Evolutionary conservation across 2,113 vertebrate genomes (phyloP).

Genomic region (Platysternon megacephalum): DNA sequence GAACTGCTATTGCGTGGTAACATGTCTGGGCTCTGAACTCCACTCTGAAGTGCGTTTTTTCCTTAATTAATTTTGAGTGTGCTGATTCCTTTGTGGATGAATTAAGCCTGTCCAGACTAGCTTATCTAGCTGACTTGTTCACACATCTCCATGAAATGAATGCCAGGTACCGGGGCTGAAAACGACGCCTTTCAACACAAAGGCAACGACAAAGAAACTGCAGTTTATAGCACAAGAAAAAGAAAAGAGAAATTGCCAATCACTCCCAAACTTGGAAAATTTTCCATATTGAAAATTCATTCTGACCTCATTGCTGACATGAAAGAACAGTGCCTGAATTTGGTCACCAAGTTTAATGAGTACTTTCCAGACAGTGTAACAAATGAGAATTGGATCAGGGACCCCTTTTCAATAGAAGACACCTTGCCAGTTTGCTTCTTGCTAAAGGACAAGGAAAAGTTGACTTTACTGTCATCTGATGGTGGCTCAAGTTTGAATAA

Average conservation of each 20-base stretch:
- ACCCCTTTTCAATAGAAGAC: constrained; percentile 28
- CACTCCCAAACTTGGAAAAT: not conserved
- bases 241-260: not conserved
- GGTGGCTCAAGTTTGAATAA: constrained; percentile 13
- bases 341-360: not conserved
- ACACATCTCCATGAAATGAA: not conserved
- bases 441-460: constrained; percentile 29
- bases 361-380: constrained; percentile 29
- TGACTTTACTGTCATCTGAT: constrained; percentile 61
- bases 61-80: too few species aligned
- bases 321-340: not conserved
- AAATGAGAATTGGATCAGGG: constrained; percentile 36
- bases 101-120: not conserved
- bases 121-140: not conserved
- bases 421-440: constrained; percentile 47
- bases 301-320: not conserved
- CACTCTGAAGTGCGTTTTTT: too few species aligned
- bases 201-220: not conserved
- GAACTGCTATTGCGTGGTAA: not conserved
- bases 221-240: not conserved
- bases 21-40: not conserved
- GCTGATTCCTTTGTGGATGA: not conserved
- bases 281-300: not conserved
- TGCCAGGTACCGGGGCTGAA: not conserved
- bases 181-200: not conserved